Conservation (phyloP, 2,888 invertebrate genomes). For the Antitype chi region DNA sequence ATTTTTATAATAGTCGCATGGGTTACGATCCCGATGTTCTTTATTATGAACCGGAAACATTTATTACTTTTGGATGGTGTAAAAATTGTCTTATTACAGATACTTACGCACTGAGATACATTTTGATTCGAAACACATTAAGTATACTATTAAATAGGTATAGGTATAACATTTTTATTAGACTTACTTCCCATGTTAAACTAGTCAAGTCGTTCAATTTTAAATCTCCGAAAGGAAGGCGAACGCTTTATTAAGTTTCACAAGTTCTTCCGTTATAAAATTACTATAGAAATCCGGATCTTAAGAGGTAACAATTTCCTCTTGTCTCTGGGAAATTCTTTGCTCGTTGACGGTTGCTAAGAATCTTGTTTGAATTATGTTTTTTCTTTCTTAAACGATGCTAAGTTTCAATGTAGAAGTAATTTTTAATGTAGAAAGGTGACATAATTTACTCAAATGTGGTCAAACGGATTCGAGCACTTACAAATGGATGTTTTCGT, state of each 20-base stretch:
- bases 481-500: background rate
- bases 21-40: slow-evolving; percentile 83
- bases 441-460: background rate
- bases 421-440: background rate
- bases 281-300: slow-evolving; percentile 38
- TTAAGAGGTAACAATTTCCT: slow-evolving; percentile 44
- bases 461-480: background rate
- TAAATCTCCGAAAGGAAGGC: slow-evolving; percentile 36
- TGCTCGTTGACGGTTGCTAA: slow-evolving; percentile 7
- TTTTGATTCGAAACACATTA: slow-evolving; percentile 22
- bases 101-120: background rate
- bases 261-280: slow-evolving; percentile 38
- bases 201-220: slow-evolving; percentile 34
- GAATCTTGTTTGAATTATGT: background rate
- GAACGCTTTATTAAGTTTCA: slow-evolving; percentile 33
- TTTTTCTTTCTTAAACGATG: background rate
- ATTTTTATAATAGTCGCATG: slow-evolving; percentile 87
- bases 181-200: slow-evolving; percentile 23
- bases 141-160: slow-evolving; percentile 8
- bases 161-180: slow-evolving; percentile 26
- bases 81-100: slow-evolving; percentile 74
- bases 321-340: slow-evolving; percentile 38
- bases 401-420: background rate
- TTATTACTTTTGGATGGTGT: slow-evolving; percentile 83
- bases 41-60: slow-evolving; percentile 89